A percentile compares a stretch with the other conserved stretches of the same genome.
Conservation (phyloP, 2,797 vertebrate genomes). For the Hippoglossus hippoglossus region DNA sequence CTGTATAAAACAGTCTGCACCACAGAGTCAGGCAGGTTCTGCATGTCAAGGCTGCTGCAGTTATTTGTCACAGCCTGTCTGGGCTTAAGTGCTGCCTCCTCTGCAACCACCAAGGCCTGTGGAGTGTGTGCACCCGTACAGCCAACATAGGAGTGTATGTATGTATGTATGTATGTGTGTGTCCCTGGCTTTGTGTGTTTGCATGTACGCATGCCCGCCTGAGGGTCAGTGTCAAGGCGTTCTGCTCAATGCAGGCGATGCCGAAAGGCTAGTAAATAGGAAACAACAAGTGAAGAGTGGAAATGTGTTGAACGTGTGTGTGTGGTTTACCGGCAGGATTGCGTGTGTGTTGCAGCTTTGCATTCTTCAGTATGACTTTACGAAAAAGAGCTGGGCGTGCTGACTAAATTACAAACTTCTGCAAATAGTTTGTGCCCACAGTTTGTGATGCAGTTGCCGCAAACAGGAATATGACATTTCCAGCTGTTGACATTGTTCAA, state of each 20-base stretch:
- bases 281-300: constrained; percentile 37
- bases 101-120: constrained; percentile 52
- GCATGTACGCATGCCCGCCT: constrained; percentile 9
- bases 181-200: constrained; percentile 2
- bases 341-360: not conserved
- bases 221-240: constrained; percentile 54
- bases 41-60: constrained; percentile 72
- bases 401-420: too few species aligned
- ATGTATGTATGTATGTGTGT: constrained; percentile 46
- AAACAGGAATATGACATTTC: constrained; percentile 14
- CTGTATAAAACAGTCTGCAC: constrained; percentile 22
- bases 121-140: constrained; percentile 34
- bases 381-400: not conserved
- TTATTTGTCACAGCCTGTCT: constrained; percentile 74
- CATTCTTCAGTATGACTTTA: constrained; percentile 6
- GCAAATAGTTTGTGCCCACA: not conserved
- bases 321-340: constrained; percentile 1
- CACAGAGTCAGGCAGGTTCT: constrained; percentile 43
- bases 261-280: constrained; percentile 46
- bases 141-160: constrained; percentile 43
- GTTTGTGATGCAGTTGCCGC: constrained; percentile 8
- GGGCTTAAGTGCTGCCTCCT: constrained; percentile 49
- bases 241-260: constrained; percentile 33
- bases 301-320: not conserved
- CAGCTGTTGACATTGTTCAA: constrained; percentile 9